Conservation (phyloP, 2,888 invertebrate species). For the Hirtodrosophila alboralis region DNA sequence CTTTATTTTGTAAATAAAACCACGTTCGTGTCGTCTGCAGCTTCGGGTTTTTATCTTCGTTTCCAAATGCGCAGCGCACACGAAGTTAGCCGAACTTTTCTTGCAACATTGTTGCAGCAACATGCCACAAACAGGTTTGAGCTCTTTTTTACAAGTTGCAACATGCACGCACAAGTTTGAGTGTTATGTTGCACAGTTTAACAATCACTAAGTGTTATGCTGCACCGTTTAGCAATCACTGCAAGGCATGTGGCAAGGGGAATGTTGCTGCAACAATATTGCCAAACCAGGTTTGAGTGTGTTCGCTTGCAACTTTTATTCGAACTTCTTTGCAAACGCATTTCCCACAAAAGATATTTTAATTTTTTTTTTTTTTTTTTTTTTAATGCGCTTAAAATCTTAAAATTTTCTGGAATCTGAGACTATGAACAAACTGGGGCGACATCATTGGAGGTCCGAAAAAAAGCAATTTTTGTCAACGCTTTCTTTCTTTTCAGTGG, state of each 20-base stretch:
- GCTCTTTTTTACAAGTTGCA: constrained; percentile 15
- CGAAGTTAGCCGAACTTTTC: constrained; percentile 34
- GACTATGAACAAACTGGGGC: constrained; percentile 4
- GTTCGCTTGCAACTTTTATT: constrained; percentile 3
- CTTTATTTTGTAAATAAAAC: constrained; percentile 24
- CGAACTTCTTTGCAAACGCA: constrained; percentile 3
- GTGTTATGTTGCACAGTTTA: neutral
- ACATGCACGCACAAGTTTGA: constrained; percentile 17
- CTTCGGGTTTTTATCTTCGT: constrained; percentile 26
- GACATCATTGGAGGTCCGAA: constrained; percentile 45
- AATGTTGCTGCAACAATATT: constrained; percentile 52
- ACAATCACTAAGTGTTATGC: neutral
- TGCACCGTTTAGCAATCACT: constrained; percentile 11
- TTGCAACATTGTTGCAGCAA: constrained; percentile 35
- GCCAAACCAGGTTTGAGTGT: constrained; percentile 26
- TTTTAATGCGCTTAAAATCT: constrained; percentile 68
- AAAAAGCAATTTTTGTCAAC: constrained; percentile 54
- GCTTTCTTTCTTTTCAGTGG: constrained; percentile 61
- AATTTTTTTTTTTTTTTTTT: constrained; percentile 6
- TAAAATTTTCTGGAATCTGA: constrained; percentile 25
- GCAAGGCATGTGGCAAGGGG: too few relatives aligned
- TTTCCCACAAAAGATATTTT: constrained; percentile 13
- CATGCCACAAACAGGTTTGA: constrained; percentile 20
- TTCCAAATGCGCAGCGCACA: constrained; percentile 36
- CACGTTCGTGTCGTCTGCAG: constrained; percentile 15